Evolutionary conservation across 2,888 invertebrate genomes (phyloP).

Genomic region (Calephelis perditalis): DNA sequence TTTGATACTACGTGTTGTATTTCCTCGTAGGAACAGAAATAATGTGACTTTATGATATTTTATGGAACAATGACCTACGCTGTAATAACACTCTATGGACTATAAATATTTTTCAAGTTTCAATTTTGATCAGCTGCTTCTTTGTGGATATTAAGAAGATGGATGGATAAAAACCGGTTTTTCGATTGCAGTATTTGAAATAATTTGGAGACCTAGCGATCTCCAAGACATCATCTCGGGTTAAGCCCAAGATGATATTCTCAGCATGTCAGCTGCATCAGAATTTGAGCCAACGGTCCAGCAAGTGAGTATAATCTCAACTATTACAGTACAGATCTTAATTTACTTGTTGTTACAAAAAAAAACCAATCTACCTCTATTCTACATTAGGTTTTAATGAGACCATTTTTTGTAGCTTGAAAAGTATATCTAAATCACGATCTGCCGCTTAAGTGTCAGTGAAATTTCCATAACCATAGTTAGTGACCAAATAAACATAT

Average conservation of each 20-base stretch:
- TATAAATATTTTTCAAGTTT: slow-evolving; percentile 68
- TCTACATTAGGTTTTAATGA: too few species aligned
- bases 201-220: slow-evolving; percentile 68
- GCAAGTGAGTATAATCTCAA: slow-evolving; percentile 58
- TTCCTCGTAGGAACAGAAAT: slow-evolving; percentile 56
- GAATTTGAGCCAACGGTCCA: slow-evolving; percentile 74
- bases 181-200: slow-evolving; percentile 74
- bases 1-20: slow-evolving; percentile 51
- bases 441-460: too few species aligned
- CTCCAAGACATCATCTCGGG: slow-evolving; percentile 73
- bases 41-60: slow-evolving; percentile 57
- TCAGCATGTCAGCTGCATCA: slow-evolving; percentile 75
- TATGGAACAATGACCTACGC: slow-evolving; percentile 73
- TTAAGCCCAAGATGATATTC: slow-evolving; percentile 75
- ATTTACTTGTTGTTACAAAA: not conserved
- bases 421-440: too few species aligned
- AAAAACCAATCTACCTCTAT: not conserved
- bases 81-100: slow-evolving; percentile 67
- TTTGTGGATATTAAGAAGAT: slow-evolving; percentile 52
- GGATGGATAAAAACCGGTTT: slow-evolving; percentile 63
- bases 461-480: too few species aligned
- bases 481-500: slow-evolving; percentile 14
- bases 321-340: slow-evolving; percentile 1
- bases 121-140: slow-evolving; percentile 51
- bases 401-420: too few species aligned